Percentiles rank a stretch among this genome's conserved stretches.
These are phyloP conservation scores for Drosophila atroscutellata DNA, from an alignment of 2,888 invertebrate genomes.

Conservation along the genomic window DNA sequence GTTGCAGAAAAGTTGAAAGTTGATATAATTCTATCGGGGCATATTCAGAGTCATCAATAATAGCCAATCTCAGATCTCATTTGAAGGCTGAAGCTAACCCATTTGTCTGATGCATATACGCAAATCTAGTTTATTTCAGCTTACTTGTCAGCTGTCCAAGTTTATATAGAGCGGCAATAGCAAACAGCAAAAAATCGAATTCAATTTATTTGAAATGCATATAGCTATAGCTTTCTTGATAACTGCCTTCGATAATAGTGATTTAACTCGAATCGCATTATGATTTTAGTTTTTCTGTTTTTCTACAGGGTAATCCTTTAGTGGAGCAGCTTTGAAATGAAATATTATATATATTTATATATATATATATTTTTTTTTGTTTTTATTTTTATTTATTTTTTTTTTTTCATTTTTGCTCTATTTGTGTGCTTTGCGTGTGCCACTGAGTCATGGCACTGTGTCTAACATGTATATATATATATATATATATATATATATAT, in stretches of 20 bases:
- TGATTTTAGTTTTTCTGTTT: background rate
- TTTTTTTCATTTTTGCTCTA: background rate
- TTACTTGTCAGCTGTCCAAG: background rate
- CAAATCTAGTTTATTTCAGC: background rate
- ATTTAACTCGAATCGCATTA: background rate
- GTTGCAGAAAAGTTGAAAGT: background rate
- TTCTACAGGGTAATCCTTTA: background rate
- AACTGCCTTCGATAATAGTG: background rate
- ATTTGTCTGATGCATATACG: background rate
- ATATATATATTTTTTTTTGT: background rate
- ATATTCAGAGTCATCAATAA: background rate
- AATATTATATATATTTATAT: background rate
- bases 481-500: background rate
- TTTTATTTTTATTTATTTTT: too few species aligned
- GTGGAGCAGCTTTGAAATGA: too few species aligned
- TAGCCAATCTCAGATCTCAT: background rate
- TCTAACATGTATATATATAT: background rate
- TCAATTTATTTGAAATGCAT: background rate
- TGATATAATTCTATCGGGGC: background rate
- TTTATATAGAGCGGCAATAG: too few species aligned
- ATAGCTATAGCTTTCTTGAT: background rate
- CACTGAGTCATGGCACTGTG: conserved; percentile 30
- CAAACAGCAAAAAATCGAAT: background rate
- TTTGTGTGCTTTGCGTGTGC: conserved; percentile 18
- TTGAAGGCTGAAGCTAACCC: background rate